phyloP scores from a whole-genome alignment of 1,140 invertebrate genomes.

The Polypedilum pembai region DNA sequence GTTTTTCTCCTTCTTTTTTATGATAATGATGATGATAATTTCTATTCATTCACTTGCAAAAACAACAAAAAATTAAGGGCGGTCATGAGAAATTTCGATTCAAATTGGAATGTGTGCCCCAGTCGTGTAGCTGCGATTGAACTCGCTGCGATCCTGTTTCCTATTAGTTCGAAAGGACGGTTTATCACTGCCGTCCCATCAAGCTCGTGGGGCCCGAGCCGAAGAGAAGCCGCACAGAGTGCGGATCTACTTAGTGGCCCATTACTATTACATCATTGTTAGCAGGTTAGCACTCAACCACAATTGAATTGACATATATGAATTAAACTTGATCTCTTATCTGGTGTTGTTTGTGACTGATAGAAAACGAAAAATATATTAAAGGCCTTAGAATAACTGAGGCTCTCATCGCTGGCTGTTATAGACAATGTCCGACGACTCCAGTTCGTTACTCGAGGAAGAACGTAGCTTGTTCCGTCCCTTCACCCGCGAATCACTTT shows the following conservation, averaged over 20 bases:
- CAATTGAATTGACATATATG: background rate
- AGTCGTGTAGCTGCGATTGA: conserved; percentile 29
- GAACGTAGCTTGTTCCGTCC: conserved; percentile 92
- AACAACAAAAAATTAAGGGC: conserved; percentile 1
- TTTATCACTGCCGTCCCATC: background rate
- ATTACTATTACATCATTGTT: conserved; percentile 31
- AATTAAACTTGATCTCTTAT: background rate
- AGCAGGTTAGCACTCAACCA: conserved; percentile 28
- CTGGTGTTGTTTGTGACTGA: background rate
- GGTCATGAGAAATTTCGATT: conserved; percentile 29
- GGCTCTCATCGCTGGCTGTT: conserved; percentile 45
- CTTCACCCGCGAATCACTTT: conserved; percentile 93
- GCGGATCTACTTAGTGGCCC: conserved; percentile 30
- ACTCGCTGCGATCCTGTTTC: conserved; percentile 30
- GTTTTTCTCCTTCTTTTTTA: too few species aligned
- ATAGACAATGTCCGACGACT: conserved; percentile 80
- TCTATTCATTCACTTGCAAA: background rate
- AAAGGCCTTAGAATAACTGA: conserved; percentile 45
- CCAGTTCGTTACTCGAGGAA: conserved; percentile 83
- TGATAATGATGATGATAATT: too few species aligned
- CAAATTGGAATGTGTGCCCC: conserved; percentile 28
- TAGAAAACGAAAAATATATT: conserved; percentile 29
- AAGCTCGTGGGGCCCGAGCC: conserved; percentile 31
- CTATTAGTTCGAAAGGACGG: conserved; percentile 29
- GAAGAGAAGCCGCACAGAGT: conserved; percentile 27